Percentiles rank a stretch among this genome's conserved stretches.
Conservation (phyloP, 2,888 invertebrate genomes). For the Amiota minor region DNA sequence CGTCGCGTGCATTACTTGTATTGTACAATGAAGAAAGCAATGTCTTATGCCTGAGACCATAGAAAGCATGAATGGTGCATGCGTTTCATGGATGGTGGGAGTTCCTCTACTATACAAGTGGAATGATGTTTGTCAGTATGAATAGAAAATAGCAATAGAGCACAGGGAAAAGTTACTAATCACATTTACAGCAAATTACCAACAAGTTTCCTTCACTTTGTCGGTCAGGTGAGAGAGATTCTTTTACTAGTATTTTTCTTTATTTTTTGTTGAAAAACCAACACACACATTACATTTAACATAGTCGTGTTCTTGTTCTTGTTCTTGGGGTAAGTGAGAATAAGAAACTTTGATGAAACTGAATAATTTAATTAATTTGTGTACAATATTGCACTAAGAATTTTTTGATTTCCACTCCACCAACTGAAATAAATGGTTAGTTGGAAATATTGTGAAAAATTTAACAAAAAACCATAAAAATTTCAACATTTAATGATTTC, state of each 20-base stretch:
- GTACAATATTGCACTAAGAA: not conserved
- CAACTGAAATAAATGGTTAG: constrained; percentile 3
- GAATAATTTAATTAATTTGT: constrained; percentile 31
- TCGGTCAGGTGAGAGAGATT: constrained; percentile 23
- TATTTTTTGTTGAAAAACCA: too few relatives aligned
- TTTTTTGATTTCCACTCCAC: too few relatives aligned
- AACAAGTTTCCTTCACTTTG: constrained; percentile 56
- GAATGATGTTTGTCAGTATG: constrained; percentile 31
- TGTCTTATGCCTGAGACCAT: too few relatives aligned
- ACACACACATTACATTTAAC: too few relatives aligned
- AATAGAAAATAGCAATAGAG: not conserved
- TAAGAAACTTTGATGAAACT: constrained; percentile 17
- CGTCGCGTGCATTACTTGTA: constrained; percentile 19
- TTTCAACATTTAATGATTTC: too few relatives aligned
- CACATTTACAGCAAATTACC: constrained; percentile 68
- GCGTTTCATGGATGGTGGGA: constrained; percentile 25
- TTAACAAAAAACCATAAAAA: too few relatives aligned
- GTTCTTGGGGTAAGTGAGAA: not conserved
- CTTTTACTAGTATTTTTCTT: not conserved
- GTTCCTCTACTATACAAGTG: constrained; percentile 21
- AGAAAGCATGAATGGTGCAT: constrained; percentile 13
- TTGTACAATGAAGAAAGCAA: not conserved
- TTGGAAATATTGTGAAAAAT: too few relatives aligned
- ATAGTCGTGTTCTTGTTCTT: too few relatives aligned
- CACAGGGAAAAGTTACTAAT: constrained; percentile 63